These are phyloP conservation scores for Rhinichthys klamathensis DNA, from an alignment of 2,113 vertebrate species.

Conservation along the genomic window DNA sequence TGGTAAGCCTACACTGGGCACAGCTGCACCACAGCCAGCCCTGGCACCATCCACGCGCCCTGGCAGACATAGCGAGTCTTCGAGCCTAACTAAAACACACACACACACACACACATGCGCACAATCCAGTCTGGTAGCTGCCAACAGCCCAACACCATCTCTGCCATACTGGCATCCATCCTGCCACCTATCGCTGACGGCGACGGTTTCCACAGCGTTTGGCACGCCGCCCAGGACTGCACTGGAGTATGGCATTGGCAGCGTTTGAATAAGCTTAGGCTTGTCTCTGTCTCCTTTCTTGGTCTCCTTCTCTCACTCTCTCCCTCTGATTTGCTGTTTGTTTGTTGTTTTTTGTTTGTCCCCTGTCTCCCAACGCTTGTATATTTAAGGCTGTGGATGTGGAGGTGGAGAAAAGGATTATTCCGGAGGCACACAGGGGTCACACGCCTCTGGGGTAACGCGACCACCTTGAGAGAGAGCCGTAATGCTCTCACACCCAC, in stretches of 20 bases:
- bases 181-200: constrained; percentile 59
- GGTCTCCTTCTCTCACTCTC: not conserved
- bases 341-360: constrained; percentile 38
- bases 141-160: constrained; percentile 40
- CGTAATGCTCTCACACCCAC: constrained; percentile 7
- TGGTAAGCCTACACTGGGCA: constrained; percentile 48
- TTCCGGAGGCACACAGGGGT: constrained; percentile 25
- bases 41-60: constrained; percentile 48
- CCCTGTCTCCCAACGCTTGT: constrained; percentile 26
- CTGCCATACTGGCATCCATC: constrained; percentile 56
- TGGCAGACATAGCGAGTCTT: constrained; percentile 42
- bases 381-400: constrained; percentile 42
- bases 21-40: constrained; percentile 57
- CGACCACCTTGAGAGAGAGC: constrained; percentile 23
- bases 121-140: constrained; percentile 41
- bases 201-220: constrained; percentile 52
- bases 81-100: constrained; percentile 41
- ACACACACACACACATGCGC: constrained; percentile 38
- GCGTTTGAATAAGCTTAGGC: constrained; percentile 32
- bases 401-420: constrained; percentile 43
- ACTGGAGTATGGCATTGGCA: constrained; percentile 46
- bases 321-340: constrained; percentile 33
- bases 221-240: constrained; percentile 47
- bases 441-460: constrained; percentile 3
- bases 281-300: constrained; percentile 27